A percentile compares a stretch with the other conserved stretches of the same genome.
Evolutionary conservation across 1,140 invertebrate species (phyloP).

Genomic region (Sinella curviseta): DNA sequence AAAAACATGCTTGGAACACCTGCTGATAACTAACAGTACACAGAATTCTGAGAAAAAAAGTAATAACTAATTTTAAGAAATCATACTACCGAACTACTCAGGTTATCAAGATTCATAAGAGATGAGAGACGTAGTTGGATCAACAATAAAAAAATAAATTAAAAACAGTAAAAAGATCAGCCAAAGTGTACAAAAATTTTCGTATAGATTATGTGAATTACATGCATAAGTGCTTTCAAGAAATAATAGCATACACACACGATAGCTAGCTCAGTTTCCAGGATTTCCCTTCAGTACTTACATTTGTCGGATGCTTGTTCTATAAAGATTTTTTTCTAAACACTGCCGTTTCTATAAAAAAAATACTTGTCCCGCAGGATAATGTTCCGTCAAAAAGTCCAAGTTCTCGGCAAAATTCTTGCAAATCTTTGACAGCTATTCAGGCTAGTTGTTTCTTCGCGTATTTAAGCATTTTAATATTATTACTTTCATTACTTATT

Average conservation of each 20-base stretch:
- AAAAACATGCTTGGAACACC: slow-evolving; percentile 69
- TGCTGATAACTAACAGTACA: slow-evolving; percentile 52
- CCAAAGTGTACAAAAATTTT: slow-evolving; percentile 2
- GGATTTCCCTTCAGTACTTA: neutral
- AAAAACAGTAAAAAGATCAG: neutral
- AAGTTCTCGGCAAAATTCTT: too few species aligned
- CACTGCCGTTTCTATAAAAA: slow-evolving; percentile 6
- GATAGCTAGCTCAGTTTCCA: too few species aligned
- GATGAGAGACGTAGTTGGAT: neutral
- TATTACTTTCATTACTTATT: too few species aligned
- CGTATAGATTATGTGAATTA: neutral
- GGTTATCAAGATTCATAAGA: neutral
- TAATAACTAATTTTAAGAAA: slow-evolving; percentile 17
- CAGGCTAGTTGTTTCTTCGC: too few species aligned
- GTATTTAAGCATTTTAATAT: too few species aligned
- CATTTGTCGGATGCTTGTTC: too few species aligned
- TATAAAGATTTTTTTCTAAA: neutral
- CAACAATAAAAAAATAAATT: neutral
- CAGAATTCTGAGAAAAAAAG: neutral
- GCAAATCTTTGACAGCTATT: too few species aligned
- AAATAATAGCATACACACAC: neutral
- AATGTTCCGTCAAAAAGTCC: too few species aligned
- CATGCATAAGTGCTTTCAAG: slow-evolving; percentile 18
- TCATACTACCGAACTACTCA: neutral
- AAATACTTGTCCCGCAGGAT: neutral